These are phyloP conservation scores for Aurelia aurita DNA, from an alignment of 30 jellyfish, hydroid and myxozoan genomes.

Conservation along the genomic window DNA sequence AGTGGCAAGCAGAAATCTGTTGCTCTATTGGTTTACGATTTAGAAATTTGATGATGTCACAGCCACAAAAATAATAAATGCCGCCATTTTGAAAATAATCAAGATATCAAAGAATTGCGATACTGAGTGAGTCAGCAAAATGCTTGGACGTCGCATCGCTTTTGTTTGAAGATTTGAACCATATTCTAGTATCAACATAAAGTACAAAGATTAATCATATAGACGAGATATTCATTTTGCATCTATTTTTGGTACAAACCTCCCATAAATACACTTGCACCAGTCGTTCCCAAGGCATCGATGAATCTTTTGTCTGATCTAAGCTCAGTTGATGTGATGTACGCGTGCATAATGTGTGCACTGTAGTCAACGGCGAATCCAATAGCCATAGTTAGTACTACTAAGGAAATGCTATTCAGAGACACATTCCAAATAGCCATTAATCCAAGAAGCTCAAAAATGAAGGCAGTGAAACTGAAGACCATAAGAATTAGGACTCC, in stretches of 20 bases:
- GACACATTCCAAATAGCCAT: constrained; percentile 68
- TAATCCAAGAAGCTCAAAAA: constrained; percentile 76
- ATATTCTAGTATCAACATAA: no score
- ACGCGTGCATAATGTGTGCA: constrained; percentile 75
- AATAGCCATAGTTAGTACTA: constrained; percentile 58
- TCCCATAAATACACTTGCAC: constrained; percentile 76
- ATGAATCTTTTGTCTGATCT: constrained; percentile 6
- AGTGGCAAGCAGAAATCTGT: no score
- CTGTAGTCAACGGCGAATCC: constrained; percentile 80
- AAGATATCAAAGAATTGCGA: no score
- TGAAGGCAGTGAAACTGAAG: constrained; percentile 64
- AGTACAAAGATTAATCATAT: no score
- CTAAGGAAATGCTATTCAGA: constrained; percentile 64
- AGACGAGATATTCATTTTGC: background rate
- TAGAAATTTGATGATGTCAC: no score
- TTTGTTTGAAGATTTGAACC: no score
- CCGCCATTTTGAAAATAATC: no score
- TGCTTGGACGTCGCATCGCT: no score
- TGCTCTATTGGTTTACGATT: no score
- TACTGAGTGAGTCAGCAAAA: no score
- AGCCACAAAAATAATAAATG: no score
- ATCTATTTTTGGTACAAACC: constrained; percentile 53
- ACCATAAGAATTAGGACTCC: constrained; percentile 72
- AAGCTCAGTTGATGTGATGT: constrained; percentile 38
- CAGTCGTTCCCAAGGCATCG: constrained; percentile 36